Conservation (phyloP, 1,140 invertebrate species). For the Marisa cornuarietis region DNA sequence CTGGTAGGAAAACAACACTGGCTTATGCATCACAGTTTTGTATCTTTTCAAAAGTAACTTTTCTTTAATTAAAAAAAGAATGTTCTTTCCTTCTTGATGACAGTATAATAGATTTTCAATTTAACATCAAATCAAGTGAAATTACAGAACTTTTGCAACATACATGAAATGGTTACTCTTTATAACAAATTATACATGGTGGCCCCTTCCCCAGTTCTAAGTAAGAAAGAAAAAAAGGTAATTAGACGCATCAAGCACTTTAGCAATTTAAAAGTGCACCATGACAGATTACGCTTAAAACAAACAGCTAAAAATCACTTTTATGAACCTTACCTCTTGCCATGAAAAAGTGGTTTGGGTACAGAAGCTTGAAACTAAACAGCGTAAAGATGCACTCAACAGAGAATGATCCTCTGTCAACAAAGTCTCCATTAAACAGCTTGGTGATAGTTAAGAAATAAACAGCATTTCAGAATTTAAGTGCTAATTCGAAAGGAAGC, state of each 20-base stretch:
- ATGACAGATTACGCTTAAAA: slow-evolving; percentile 13
- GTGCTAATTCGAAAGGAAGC: too few species aligned
- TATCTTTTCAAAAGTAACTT: slow-evolving; percentile 1
- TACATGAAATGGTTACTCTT: neutral
- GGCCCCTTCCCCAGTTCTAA: neutral
- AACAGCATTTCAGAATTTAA: neutral
- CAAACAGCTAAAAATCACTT: slow-evolving; percentile 9
- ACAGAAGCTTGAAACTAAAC: slow-evolving; percentile 96
- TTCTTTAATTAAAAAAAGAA: too few species aligned
- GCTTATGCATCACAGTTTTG: neutral
- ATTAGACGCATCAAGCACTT: too few species aligned
- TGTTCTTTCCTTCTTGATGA: too few species aligned
- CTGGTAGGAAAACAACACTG: slow-evolving; percentile 68
- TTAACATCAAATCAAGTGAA: too few species aligned
- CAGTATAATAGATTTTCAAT: too few species aligned
- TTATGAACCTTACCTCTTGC: slow-evolving; percentile 79
- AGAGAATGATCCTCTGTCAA: slow-evolving; percentile 98
- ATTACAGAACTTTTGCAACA: too few species aligned
- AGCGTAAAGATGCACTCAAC: slow-evolving; percentile 99
- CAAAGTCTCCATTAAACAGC: slow-evolving; percentile 99
- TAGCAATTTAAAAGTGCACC: neutral
- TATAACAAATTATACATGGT: neutral
- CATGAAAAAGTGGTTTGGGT: slow-evolving; percentile 98
- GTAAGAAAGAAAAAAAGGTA: too few species aligned
- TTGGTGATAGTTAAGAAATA: slow-evolving; percentile 62